phyloP scores from a whole-genome alignment of 2,113 vertebrate species.

The Sinocyclocheilus anshuiensis region DNA sequence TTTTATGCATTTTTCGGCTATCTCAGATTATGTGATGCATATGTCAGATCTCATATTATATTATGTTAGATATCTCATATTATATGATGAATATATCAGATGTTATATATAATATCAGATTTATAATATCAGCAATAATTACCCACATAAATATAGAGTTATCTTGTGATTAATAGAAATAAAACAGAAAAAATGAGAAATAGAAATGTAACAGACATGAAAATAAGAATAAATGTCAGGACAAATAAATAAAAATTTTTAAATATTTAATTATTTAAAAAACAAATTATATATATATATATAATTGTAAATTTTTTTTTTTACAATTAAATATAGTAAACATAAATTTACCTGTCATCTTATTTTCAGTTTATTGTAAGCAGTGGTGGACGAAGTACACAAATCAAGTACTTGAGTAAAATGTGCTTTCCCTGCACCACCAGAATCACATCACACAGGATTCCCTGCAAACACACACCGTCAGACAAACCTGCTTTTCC shows the following conservation, averaged over 20 bases:
- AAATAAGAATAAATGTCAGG: no score
- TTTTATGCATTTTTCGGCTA: not conserved
- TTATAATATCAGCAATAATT: no score
- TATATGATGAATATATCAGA: not conserved
- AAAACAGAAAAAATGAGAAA: no score
- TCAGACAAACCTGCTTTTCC: not conserved
- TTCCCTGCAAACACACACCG: constrained; percentile 77
- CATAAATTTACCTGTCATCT: not conserved
- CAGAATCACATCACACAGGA: constrained; percentile 92
- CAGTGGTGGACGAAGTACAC: no score
- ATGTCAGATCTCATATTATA: not conserved
- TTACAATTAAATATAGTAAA: not conserved
- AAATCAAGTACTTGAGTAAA: no score
- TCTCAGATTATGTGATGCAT: not conserved
- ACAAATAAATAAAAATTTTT: no score
- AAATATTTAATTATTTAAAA: no score
- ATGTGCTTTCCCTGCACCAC: constrained; percentile 92
- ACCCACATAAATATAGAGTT: no score
- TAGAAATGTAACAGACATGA: no score
- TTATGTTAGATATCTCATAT: not conserved
- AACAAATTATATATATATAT: no score
- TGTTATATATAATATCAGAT: not conserved
- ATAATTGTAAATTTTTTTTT: no score
- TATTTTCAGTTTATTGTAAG: not conserved
- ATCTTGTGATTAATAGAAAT: no score